A percentile compares a stretch with the other conserved stretches of the same genome.
Evolutionary conservation across 2,797 vertebrate genomes (phyloP).

Genomic region (Pangasius mekongensis): DNA sequence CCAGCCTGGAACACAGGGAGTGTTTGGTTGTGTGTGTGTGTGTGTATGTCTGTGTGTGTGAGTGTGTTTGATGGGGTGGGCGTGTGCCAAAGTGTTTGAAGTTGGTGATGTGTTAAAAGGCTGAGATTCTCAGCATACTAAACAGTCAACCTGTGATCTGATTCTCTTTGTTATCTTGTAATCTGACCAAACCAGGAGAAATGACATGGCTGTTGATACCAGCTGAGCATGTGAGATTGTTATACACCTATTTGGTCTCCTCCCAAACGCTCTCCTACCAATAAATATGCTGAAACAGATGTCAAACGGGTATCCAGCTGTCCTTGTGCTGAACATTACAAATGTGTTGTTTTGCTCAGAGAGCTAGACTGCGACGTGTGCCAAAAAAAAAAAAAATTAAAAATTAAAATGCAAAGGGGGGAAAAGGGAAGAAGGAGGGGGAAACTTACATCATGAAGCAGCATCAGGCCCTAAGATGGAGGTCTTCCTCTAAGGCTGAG

Average conservation of each 20-base stretch:
- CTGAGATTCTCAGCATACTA: slow-evolving; percentile 2
- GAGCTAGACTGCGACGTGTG: slow-evolving; percentile 63
- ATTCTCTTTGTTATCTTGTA: slow-evolving; percentile 16
- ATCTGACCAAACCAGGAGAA: slow-evolving; percentile 29
- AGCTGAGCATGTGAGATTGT: slow-evolving; percentile 39
- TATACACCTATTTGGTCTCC: slow-evolving; percentile 53
- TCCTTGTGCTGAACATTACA: slow-evolving; percentile 71
- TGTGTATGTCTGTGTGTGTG: background rate
- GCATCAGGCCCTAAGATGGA: slow-evolving; percentile 88
- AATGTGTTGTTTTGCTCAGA: slow-evolving; percentile 86
- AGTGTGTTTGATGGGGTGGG: background rate
- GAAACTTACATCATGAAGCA: slow-evolving; percentile 71
- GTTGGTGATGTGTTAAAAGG: background rate
- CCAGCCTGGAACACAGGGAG: background rate
- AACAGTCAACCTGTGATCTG: background rate
- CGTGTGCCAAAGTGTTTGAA: slow-evolving; percentile 4
- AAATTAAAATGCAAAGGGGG: slow-evolving; percentile 40
- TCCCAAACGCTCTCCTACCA: slow-evolving; percentile 68
- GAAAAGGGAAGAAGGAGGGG: slow-evolving; percentile 46
- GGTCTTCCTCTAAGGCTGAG: slow-evolving; percentile 92
- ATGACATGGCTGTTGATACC: slow-evolving; percentile 41
- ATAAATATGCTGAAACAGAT: slow-evolving; percentile 82
- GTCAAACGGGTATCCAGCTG: slow-evolving; percentile 87
- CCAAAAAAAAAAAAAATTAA: slow-evolving; percentile 25
- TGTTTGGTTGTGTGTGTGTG: background rate